These are phyloP conservation scores for Cristatella mucedo DNA, from an alignment of 2,888 invertebrate species.

Conservation along the genomic window DNA sequence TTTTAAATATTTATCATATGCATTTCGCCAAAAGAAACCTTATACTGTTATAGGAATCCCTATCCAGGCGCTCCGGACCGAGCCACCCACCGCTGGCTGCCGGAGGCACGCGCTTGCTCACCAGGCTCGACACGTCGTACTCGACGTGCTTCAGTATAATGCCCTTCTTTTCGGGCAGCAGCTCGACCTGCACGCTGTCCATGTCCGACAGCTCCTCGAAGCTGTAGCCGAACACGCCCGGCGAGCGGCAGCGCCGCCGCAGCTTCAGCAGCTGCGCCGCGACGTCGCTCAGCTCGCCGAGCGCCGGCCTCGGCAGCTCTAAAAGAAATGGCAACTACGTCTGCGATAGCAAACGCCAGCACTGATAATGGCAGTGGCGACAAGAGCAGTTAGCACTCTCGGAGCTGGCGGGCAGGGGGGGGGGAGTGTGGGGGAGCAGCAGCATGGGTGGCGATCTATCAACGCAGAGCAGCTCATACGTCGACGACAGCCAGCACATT, in stretches of 20 bases:
- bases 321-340: conserved; percentile 11
- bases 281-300: conserved; percentile 35
- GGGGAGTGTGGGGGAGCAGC: too few species aligned
- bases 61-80: too few species aligned
- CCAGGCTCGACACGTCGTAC: conserved; percentile 39
- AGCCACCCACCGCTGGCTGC: too few species aligned
- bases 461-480: too few species aligned
- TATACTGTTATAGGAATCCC: too few species aligned
- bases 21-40: too few species aligned
- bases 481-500: too few species aligned
- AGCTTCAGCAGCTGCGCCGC: conserved; percentile 24
- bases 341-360: too few species aligned
- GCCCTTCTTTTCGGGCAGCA: conserved; percentile 40
- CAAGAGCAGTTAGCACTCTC: conserved; percentile 2
- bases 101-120: too few species aligned
- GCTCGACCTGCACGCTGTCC: conserved; percentile 35
- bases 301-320: conserved; percentile 36
- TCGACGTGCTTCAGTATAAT: conserved; percentile 39
- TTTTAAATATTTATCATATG: too few species aligned
- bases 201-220: conserved; percentile 31
- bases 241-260: conserved; percentile 21
- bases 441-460: too few species aligned
- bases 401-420: conserved; percentile 13
- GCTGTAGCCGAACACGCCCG: conserved; percentile 30
- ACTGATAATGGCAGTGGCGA: too few species aligned